Percentiles rank a stretch among this genome's conserved stretches.
These are phyloP conservation scores for Penaeus vannamei DNA, from an alignment of 1,140 invertebrate genomes.

Conservation along the genomic window DNA sequence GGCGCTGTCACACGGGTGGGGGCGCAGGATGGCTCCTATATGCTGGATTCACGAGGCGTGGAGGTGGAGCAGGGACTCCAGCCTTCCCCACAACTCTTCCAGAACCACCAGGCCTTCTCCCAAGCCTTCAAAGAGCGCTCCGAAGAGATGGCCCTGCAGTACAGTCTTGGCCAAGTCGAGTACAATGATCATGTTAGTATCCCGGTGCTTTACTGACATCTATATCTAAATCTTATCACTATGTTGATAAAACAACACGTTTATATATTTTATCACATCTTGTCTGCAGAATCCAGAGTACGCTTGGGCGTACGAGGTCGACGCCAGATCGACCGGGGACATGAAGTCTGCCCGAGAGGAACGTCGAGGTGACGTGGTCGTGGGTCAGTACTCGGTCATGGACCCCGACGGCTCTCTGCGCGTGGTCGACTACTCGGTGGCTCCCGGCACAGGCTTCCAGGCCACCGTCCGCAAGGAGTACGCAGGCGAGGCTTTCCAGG, in stretches of 20 bases:
- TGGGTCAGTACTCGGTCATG: constrained; percentile 37
- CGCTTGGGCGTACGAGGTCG: constrained; percentile 40
- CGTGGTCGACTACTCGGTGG: constrained; percentile 28
- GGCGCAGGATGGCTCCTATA: too few species aligned
- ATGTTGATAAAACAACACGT: not conserved
- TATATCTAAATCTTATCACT: too few species aligned
- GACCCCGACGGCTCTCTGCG: constrained; percentile 16
- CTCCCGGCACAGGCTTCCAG: constrained; percentile 43
- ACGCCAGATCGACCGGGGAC: constrained; percentile 26
- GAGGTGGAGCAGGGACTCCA: too few species aligned
- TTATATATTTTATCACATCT: not conserved
- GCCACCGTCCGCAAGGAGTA: constrained; percentile 19
- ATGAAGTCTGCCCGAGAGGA: constrained; percentile 45
- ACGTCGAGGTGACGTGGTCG: constrained; percentile 46
- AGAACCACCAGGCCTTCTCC: too few species aligned
- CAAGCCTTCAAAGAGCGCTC: too few species aligned
- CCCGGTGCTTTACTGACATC: not conserved
- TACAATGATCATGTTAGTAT: constrained; percentile 37
- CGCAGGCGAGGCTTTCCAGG: not conserved
- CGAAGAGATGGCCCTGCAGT: too few species aligned
- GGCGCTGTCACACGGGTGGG: too few species aligned
- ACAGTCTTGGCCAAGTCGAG: not conserved
- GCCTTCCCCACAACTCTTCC: too few species aligned
- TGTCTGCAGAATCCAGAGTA: constrained; percentile 27
- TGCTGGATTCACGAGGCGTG: too few species aligned